Percentiles rank a stretch among this genome's conserved stretches.
Conservation (phyloP, 2,113 vertebrate species). For the Myiopsitta monachus region DNA sequence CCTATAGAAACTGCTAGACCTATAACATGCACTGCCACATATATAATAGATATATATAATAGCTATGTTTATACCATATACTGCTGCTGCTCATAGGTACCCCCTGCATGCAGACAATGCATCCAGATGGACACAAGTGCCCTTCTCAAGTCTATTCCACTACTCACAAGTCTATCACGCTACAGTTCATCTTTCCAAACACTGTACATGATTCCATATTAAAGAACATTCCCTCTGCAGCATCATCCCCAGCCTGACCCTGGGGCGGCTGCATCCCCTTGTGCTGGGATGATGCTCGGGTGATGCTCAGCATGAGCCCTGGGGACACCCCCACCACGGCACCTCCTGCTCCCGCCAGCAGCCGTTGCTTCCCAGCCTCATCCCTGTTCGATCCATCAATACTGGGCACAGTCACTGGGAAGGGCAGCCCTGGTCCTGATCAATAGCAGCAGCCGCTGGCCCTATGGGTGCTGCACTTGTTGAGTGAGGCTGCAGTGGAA, state of each 20-base stretch:
- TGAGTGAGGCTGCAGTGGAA: neutral
- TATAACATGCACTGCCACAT: fast-evolving
- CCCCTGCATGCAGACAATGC: neutral
- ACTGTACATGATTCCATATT: fast-evolving
- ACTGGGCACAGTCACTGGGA: neutral
- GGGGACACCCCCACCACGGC: fast-evolving
- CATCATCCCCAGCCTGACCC: neutral
- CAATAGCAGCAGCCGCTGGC: conserved; percentile 56
- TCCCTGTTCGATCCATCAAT: conserved; percentile 65
- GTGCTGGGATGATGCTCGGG: neutral
- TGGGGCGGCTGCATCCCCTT: fast-evolving
- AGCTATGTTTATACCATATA: neutral
- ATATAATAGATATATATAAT: neutral
- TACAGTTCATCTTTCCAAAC: neutral
- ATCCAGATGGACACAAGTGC: fast-evolving
- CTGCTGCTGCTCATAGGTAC: fast-evolving
- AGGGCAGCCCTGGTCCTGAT: conserved; percentile 4
- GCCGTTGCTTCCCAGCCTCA: conserved; percentile 66
- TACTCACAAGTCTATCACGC: fast-evolving
- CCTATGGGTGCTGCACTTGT: neutral
- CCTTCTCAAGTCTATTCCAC: neutral
- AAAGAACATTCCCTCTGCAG: fast-evolving
- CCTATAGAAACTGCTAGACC: fast-evolving
- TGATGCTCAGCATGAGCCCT: neutral
- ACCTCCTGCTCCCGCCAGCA: conserved; percentile 24